Conservation (phyloP, 2,888 invertebrate species). For the Eucriotettix oculatus region DNA sequence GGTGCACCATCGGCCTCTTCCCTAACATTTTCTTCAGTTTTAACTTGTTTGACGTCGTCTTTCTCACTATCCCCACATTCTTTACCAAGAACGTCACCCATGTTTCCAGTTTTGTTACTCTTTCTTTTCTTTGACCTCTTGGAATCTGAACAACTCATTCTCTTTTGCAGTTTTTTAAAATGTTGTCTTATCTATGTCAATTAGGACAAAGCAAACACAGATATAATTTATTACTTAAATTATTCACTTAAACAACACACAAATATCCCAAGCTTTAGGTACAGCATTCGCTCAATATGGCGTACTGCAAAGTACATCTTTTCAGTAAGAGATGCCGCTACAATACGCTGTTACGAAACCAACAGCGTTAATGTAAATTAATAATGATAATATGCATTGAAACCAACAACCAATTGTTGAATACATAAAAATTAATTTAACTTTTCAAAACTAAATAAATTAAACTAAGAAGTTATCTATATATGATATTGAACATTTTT, state of each 20-base stretch:
- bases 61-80: conserved; percentile 17
- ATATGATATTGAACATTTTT: too few relatives aligned
- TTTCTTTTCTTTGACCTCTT: conserved; percentile 17
- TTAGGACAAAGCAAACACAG: too few relatives aligned
- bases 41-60: conserved; percentile 12
- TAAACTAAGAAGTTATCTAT: too few relatives aligned
- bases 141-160: conserved; percentile 15
- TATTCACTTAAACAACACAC: not conserved
- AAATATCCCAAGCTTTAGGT: conserved; percentile 16
- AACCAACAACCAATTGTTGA: too few relatives aligned
- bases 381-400: too few relatives aligned
- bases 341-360: too few relatives aligned
- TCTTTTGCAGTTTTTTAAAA: conserved; percentile 3
- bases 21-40: conserved; percentile 13
- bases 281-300: conserved; percentile 22
- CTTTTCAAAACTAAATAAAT: too few relatives aligned
- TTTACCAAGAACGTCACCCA: conserved; percentile 26
- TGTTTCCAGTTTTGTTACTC: conserved; percentile 18
- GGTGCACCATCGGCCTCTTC: conserved; percentile 15
- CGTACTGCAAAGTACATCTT: conserved; percentile 9
- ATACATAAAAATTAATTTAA: too few relatives aligned
- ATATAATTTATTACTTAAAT: not conserved
- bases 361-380: too few relatives aligned
- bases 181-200: too few relatives aligned
- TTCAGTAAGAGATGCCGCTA: not conserved